Evolutionary conservation across 2,797 vertebrate genomes (phyloP).

Genomic region (Paguma larvata): DNA sequence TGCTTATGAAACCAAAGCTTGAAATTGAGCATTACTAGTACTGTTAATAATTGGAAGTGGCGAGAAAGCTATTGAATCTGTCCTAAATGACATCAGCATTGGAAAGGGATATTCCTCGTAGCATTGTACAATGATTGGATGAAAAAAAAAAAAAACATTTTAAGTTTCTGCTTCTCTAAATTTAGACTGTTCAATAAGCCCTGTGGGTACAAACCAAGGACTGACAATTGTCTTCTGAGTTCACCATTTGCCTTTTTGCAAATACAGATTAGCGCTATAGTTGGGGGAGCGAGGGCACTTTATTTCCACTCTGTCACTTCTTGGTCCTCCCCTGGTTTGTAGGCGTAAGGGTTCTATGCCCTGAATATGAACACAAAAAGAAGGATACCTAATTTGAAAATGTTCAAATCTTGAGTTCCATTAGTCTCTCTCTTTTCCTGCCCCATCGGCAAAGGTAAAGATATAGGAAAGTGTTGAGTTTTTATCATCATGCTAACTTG

Average conservation of each 20-base stretch:
- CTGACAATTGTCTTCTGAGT: background rate
- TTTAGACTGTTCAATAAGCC: background rate
- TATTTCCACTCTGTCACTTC: background rate
- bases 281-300: background rate
- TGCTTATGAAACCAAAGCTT: background rate
- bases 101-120: background rate
- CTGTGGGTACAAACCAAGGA: background rate
- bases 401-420: background rate
- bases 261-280: background rate
- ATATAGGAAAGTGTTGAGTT: background rate
- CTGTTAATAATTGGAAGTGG: slow-evolving; percentile 20
- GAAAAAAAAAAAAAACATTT: background rate
- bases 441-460: background rate
- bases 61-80: background rate
- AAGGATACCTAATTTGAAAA: background rate
- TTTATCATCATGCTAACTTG: background rate
- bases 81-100: background rate
- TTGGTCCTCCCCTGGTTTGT: background rate
- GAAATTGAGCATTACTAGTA: background rate
- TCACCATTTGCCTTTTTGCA: background rate
- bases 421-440: background rate
- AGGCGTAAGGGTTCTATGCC: background rate
- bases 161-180: background rate
- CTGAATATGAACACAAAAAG: background rate
- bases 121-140: background rate